Conservation (phyloP, 2,797 vertebrate genomes). For the Ctenosaura bakeri region DNA sequence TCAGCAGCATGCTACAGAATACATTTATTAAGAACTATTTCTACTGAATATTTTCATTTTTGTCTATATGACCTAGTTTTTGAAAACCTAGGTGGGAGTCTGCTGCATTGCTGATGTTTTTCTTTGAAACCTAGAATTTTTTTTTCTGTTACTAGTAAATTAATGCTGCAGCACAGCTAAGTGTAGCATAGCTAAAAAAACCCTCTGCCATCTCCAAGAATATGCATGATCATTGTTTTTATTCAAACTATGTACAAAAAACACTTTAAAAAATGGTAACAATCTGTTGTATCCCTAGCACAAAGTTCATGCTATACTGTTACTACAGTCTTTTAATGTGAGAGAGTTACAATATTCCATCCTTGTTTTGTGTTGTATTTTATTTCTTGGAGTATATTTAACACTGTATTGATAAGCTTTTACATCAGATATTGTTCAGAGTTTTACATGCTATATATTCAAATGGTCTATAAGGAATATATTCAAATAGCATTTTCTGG, state of each 20-base stretch:
- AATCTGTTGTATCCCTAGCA: conserved; percentile 3
- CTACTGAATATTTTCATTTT: conserved; percentile 59
- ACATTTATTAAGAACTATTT: conserved; percentile 59
- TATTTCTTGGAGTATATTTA: conserved; percentile 19
- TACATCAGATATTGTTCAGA: not conserved
- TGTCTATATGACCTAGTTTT: conserved; percentile 75
- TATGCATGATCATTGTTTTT: conserved; percentile 55
- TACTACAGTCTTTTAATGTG: conserved; percentile 33
- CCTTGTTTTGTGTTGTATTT: conserved; percentile 5
- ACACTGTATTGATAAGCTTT: not conserved
- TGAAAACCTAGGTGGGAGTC: conserved; percentile 68
- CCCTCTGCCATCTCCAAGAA: conserved; percentile 44
- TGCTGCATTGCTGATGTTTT: conserved; percentile 75
- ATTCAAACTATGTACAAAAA: not conserved
- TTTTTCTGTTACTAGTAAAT: conserved; percentile 63
- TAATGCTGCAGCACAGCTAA: conserved; percentile 67
- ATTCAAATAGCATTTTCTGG: not conserved
- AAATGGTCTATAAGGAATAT: not conserved
- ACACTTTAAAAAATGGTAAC: conserved; percentile 47
- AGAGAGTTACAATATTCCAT: conserved; percentile 13
- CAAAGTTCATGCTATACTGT: conserved; percentile 17
- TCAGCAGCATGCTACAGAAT: conserved; percentile 38
- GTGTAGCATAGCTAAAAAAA: conserved; percentile 45
- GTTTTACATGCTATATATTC: not conserved
- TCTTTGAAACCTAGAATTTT: conserved; percentile 66